Evolutionary conservation across 1,140 invertebrate genomes (phyloP).

Genomic region (Drosophila kikkawai): DNA sequence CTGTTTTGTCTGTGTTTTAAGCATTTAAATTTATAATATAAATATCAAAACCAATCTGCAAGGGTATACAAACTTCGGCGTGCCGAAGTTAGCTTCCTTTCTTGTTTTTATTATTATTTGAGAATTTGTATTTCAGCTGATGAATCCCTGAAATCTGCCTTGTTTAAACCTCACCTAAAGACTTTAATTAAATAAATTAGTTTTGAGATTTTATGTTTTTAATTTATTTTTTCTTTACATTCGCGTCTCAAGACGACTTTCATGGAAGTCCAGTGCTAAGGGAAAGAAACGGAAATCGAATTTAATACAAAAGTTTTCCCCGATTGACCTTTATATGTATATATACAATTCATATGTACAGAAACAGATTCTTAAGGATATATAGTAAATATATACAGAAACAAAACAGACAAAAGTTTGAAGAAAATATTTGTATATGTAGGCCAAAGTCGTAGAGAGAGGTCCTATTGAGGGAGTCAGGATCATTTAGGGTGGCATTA

Average conservation of each 20-base stretch:
- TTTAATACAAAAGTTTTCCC: constrained; percentile 12
- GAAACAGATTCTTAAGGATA: constrained; percentile 23
- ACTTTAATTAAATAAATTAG: not conserved
- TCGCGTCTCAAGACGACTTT: not conserved
- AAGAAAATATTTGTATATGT: not conserved
- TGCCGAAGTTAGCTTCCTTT: too few species aligned
- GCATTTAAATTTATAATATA: too few species aligned
- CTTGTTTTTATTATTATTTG: too few species aligned
- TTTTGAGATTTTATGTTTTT: constrained; percentile 4
- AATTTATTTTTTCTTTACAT: constrained; percentile 5
- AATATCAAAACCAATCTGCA: too few species aligned
- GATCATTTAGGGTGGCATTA: not conserved
- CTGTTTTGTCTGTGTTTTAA: too few species aligned
- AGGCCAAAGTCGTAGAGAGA: constrained; percentile 10
- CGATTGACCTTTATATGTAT: constrained; percentile 10
- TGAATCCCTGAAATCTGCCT: too few species aligned
- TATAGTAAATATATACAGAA: constrained; percentile 34
- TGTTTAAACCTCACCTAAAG: not conserved
- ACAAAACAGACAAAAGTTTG: constrained; percentile 10
- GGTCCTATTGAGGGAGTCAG: not conserved
- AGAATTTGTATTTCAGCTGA: too few species aligned
- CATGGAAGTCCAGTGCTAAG: not conserved
- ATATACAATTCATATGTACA: constrained; percentile 38
- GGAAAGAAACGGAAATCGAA: constrained; percentile 3
- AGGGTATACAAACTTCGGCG: too few species aligned